These are phyloP conservation scores for Bursaphelenchus okinawaensis DNA, from an alignment of 2,888 invertebrate genomes.

Conservation along the genomic window DNA sequence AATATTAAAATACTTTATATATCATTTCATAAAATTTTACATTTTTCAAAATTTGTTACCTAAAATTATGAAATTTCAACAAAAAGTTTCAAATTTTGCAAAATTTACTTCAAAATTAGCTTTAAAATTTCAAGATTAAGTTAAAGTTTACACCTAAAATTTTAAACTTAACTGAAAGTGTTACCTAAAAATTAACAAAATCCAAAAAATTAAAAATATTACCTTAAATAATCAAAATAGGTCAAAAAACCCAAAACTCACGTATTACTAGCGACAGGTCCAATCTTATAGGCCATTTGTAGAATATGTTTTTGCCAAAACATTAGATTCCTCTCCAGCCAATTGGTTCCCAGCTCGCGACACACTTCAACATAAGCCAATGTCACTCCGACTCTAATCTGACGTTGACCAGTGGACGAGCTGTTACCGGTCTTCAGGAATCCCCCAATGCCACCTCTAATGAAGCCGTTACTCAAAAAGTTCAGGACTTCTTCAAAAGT, in stretches of 20 bases:
- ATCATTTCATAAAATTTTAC: too few relatives aligned
- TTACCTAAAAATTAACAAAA: neutral
- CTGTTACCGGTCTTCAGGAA: constrained; percentile 77
- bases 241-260: constrained; percentile 18
- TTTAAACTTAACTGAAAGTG: too few relatives aligned
- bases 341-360: constrained; percentile 79
- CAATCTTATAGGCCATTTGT: constrained; percentile 67
- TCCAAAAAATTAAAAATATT: too few relatives aligned
- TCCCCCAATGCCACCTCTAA: constrained; percentile 76
- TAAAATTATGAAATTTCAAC: too few relatives aligned
- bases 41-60: too few relatives aligned
- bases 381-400: constrained; percentile 92
- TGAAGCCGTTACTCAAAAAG: constrained; percentile 84
- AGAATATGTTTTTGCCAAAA: constrained; percentile 80
- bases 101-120: too few relatives aligned
- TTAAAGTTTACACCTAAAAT: too few relatives aligned
- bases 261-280: constrained; percentile 42
- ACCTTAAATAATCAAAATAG: too few relatives aligned
- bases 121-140: too few relatives aligned
- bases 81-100: too few relatives aligned
- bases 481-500: constrained; percentile 79
- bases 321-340: constrained; percentile 86
- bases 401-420: constrained; percentile 77
- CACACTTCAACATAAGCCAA: constrained; percentile 95
- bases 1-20: too few relatives aligned